Conservation (phyloP, 2,888 invertebrate genomes). For the Lasioglossum oenotherae region DNA sequence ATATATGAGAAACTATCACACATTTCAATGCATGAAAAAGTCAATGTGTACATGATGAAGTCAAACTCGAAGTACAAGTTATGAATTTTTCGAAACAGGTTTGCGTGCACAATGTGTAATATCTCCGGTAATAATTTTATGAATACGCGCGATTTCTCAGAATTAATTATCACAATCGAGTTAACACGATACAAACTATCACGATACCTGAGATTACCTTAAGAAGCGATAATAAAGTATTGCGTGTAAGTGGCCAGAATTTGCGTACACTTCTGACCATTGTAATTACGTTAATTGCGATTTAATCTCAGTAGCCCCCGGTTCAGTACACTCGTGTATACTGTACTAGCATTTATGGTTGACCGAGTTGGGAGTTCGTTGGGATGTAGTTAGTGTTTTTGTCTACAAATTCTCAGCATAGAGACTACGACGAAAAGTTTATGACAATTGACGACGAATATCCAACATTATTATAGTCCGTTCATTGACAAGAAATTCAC, state of each 20-base stretch:
- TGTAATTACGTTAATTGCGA: constrained; percentile 1
- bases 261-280: not conserved
- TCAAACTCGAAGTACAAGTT: not conserved
- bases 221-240: not conserved
- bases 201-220: not conserved
- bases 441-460: too few relatives aligned
- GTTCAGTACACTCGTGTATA: not conserved
- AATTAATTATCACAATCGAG: not conserved
- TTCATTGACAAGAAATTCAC: too few relatives aligned
- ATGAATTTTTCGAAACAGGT: not conserved
- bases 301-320: not conserved
- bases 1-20: not conserved
- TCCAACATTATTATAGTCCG: too few relatives aligned
- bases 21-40: not conserved
- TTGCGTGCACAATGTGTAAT: not conserved
- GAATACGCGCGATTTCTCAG: not conserved
- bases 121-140: not conserved
- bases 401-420: too few relatives aligned
- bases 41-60: not conserved
- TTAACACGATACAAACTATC: not conserved
- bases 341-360: too few relatives aligned
- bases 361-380: too few relatives aligned
- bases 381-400: too few relatives aligned
- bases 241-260: not conserved
- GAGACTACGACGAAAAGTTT: too few relatives aligned